Evolutionary conservation across 2,888 invertebrate genomes (phyloP), one percentile per base, ranked within the genome.

Genomic region (Dasypolia templi): DNA sequence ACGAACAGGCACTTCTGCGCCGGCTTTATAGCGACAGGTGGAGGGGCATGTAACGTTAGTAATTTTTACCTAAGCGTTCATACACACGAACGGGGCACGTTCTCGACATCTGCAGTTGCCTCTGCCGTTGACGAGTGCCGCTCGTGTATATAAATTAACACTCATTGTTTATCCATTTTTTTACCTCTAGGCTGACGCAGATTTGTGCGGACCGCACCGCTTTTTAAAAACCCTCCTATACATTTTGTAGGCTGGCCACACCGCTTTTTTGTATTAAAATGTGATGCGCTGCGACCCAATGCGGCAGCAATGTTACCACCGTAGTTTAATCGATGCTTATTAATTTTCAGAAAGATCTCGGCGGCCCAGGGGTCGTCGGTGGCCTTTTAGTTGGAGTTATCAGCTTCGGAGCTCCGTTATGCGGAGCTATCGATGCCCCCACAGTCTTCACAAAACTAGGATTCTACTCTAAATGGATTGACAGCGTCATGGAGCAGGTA

Each of bases 1-100:
- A 89, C 84, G 0, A 74, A 84, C 0, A 81, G 42, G 5, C 87
- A 92, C 67, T 92, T 93, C 73, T 93, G 93, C 75, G 92, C 90
- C 19, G 92, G 92, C 1, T 90, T 84, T 42, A 53, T 79, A 0
- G 44, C 76, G 1, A 84, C 79, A 51, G 91, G 91, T 9, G 87
- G 87, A 5, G 92, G 92, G 0, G 92, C 93, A 19, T 93, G 93
- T 46, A 88, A 87, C 72, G 93, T 93, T 53, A 58, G 81, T 53
- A 2, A 19, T 64, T n/a, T 51, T 11, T n/a, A 46, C 29, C 29
- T 29, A 44, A 29, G n/a, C n/a, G n/a, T n/a, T n/a, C n/a, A n/a
- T n/a, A n/a, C n/a, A n/a, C n/a, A n/a, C n/a, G n/a, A n/a, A n/a
- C n/a, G n/a, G n/a, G n/a, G n/a, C n/a, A n/a, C n/a, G n/a, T n/a